Conservation (phyloP, 2,888 invertebrate species). For the Megastigmus dorsalis region DNA sequence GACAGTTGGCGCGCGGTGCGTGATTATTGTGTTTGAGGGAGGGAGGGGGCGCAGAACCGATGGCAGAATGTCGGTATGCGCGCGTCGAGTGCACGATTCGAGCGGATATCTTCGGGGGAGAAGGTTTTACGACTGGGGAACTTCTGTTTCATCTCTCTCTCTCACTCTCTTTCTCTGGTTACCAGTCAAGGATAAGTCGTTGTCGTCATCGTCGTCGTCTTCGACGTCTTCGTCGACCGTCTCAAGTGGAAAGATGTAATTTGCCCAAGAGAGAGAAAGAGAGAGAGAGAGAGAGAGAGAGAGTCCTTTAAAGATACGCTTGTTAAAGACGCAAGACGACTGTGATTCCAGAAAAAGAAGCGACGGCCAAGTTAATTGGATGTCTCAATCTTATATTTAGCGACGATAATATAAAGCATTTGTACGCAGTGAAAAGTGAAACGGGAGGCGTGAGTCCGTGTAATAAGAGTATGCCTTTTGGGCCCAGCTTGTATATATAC, state of each 20-base stretch:
- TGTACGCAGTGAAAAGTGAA: no score
- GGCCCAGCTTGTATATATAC: no score
- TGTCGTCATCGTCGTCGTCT: not conserved
- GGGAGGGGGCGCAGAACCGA: no score
- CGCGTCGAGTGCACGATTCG: not conserved
- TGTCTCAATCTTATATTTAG: conserved; percentile 39
- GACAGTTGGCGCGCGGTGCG: not conserved
- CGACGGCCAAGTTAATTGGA: conserved; percentile 17
- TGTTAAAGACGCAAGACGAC: not conserved
- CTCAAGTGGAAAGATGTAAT: not conserved
- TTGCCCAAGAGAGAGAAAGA: no score
- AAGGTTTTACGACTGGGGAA: conserved; percentile 25
- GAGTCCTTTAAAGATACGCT: not conserved
- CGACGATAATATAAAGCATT: no score
- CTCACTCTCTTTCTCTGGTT: no score
- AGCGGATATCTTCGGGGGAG: not conserved
- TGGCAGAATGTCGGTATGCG: not conserved
- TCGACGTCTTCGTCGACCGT: not conserved
- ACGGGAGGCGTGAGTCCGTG: no score
- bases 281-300: no score
- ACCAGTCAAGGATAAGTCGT: not conserved
- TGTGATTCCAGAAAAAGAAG: not conserved
- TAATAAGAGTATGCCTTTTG: no score
- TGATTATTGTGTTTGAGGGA: conserved; percentile 19
- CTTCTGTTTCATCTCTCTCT: conserved; percentile 25